Conservation (phyloP, 2,888 invertebrate genomes). For the Tiphia femorata region DNA sequence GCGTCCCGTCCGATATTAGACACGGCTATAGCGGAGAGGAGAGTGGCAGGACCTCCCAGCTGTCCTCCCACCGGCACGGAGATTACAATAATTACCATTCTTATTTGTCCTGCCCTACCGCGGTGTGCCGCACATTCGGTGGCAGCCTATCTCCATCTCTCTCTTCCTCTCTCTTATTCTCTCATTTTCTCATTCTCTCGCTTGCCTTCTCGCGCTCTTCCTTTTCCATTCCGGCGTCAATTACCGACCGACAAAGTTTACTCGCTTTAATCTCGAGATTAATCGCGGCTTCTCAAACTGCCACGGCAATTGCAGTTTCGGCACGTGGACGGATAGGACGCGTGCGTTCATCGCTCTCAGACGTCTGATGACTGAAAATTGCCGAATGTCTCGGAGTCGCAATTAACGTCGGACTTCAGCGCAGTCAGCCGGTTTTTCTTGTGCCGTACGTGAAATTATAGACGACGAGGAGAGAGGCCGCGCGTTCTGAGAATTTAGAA, state of each 20-base stretch:
- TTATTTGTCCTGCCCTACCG: conserved; percentile 48
- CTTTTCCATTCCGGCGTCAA: conserved; percentile 39
- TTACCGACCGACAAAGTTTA: conserved; percentile 49
- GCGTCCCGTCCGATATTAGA: conserved; percentile 51
- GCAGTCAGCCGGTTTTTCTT: conserved; percentile 13
- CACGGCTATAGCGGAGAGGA: conserved; percentile 42
- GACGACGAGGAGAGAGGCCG: no score
- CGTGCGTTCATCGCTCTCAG: no score
- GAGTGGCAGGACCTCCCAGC: conserved; percentile 54
- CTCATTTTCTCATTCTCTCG: conserved; percentile 21
- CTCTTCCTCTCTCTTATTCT: conserved; percentile 16
- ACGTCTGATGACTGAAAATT: no score
- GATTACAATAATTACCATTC: conserved; percentile 64
- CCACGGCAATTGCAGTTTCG: conserved; percentile 38
- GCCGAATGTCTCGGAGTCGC: conserved; percentile 9
- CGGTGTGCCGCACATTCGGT: no score
- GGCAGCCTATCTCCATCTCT: conserved; percentile 1
- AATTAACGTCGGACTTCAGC: conserved; percentile 23
- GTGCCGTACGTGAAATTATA: not conserved
- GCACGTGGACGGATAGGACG: conserved; percentile 49
- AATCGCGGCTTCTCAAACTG: conserved; percentile 44
- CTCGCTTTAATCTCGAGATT: conserved; percentile 55
- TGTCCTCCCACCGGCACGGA: conserved; percentile 56
- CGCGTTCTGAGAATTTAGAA: no score
- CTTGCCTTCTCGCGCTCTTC: conserved; percentile 21